Base-by-base conservation (phyloP, 2,113 vertebrate species). In the Herpetotheres cachinnans region DNA sequence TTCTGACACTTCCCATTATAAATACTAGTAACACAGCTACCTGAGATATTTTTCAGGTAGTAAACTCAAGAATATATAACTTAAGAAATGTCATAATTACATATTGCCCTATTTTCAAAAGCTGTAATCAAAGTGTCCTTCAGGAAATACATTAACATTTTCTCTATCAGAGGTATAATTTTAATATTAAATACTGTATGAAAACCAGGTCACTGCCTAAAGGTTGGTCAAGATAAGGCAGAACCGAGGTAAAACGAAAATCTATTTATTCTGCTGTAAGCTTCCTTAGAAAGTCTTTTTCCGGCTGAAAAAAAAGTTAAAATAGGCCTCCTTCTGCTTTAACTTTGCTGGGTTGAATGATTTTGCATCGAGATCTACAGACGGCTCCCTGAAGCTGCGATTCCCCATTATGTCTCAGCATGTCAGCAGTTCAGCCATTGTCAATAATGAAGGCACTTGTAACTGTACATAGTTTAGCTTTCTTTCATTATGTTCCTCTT, bases 361-460 rank as follows among this genome's bases (percentile, higher is more conserved):
- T 83, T 95, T 94, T 95, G 78, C 90, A 88, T 50, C 70, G 93
- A 94, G 67, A 80, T 46, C 66, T 72, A 73, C 79, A 83, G 92
- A 90, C 87, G 87, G 62, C 69, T 93, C 85, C 92, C 88, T 79
- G 78, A 97, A 95, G 79, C 82, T 92, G 71, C 2, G 4, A 81
- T 88, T 93, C 86, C 69, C 92, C 87, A 67, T 95, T 92, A 83
- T 42, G 47, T 95, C 92, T 90, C 93, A 92, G 88, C 86, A 85
- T 55, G 89, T 82, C 81, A 89, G 59, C 46, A 81, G 55, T 81
- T 95, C 90, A 95, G 82, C 81, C 63, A 59, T 44, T 92, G 67
- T 78, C 86, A 83, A 50, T 86, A 93, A 47, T 20, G 71, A 86
- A 88, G 74, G 42, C 58, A 88, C 47, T 86, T 77, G 32, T 59